Evolutionary conservation across 2,797 vertebrate genomes (phyloP).

Genomic region (Mormyrops attenuatus): DNA sequence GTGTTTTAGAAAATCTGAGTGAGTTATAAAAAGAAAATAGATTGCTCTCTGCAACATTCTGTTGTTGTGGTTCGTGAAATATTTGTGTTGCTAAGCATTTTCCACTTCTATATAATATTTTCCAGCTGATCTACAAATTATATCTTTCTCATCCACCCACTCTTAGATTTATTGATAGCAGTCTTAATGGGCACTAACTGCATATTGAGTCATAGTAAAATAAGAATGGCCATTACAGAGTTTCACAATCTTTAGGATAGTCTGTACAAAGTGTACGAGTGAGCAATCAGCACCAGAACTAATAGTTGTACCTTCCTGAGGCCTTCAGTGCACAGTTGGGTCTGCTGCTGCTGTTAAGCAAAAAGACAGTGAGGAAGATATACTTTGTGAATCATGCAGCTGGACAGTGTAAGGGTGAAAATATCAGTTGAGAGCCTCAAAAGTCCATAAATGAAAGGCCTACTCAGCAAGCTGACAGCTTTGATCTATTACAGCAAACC

Average conservation of each 20-base stretch:
- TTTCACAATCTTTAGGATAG: not conserved
- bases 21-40: slow-evolving; percentile 7
- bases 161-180: not conserved
- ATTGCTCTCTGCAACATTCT: not conserved
- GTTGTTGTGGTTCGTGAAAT: not conserved
- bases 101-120: not conserved
- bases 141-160: not conserved
- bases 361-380: not conserved
- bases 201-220: not conserved
- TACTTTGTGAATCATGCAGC: not conserved
- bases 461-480: not conserved
- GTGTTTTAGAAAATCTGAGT: not conserved
- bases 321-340: not conserved
- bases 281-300: not conserved
- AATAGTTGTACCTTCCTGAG: not conserved
- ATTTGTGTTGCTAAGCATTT: not conserved
- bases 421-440: not conserved
- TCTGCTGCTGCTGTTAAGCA: not conserved
- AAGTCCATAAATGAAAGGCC: not conserved
- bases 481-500: not conserved
- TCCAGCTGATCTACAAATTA: not conserved
- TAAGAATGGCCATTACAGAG: not conserved
- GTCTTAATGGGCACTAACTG: not conserved
- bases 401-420: not conserved
- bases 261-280: not conserved